A percentile compares a stretch with the other conserved stretches of the same genome.
phyloP scores from a whole-genome alignment of 2,888 invertebrate species.

The Andrena praecox region DNA sequence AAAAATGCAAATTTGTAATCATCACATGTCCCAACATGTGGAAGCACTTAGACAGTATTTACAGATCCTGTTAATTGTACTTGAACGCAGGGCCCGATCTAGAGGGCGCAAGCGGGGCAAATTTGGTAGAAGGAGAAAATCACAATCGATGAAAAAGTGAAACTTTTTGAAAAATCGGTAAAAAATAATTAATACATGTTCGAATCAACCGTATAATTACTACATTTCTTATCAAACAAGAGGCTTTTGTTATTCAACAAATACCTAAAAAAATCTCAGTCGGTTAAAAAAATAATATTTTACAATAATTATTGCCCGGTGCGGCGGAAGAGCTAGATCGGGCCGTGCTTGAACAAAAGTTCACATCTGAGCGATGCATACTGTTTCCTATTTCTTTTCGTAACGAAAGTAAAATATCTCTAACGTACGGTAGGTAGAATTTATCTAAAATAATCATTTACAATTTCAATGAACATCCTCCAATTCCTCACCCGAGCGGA shows the following conservation, averaged over 20 bases:
- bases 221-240: too few species aligned
- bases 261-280: too few species aligned
- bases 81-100: constrained; percentile 24
- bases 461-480: neutral
- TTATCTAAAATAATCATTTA: constrained; percentile 12
- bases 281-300: too few species aligned
- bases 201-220: too few species aligned
- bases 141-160: too few species aligned
- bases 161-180: too few species aligned
- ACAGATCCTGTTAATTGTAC: constrained; percentile 34
- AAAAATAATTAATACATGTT: too few species aligned
- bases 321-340: too few species aligned
- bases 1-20: constrained; percentile 62
- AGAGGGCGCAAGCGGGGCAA: constrained; percentile 18
- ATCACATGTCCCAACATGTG: constrained; percentile 55
- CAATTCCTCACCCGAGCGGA: neutral
- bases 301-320: too few species aligned
- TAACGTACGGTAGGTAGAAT: neutral
- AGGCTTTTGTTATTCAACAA: too few species aligned
- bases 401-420: constrained; percentile 12
- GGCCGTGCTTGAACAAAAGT: constrained; percentile 20
- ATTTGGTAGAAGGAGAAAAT: too few species aligned
- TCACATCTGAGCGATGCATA: constrained; percentile 40
- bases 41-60: constrained; percentile 54
- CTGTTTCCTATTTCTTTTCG: constrained; percentile 5